Percentiles rank a stretch among this genome's conserved stretches.
Evolutionary conservation across 2,113 vertebrate species (phyloP).

Genomic region (Propithecus coquereli): DNA sequence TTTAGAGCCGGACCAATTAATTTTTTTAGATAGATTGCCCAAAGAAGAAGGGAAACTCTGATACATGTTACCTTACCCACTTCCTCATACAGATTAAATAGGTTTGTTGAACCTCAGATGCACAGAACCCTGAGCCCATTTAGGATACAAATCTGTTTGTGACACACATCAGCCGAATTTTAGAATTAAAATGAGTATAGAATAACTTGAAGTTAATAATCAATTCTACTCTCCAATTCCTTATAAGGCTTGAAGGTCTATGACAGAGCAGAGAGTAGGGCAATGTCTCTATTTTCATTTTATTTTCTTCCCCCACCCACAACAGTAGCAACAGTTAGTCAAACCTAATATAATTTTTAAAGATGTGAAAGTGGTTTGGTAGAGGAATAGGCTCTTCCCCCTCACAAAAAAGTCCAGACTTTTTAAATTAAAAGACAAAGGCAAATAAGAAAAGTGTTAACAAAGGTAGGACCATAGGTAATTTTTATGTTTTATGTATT

Average conservation of each 20-base stretch:
- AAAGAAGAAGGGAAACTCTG: background rate
- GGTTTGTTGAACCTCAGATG: background rate
- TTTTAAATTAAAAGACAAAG: slow-evolving; percentile 12
- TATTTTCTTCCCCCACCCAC: background rate
- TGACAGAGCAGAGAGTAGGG: background rate
- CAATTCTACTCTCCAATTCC: background rate
- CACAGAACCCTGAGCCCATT: background rate
- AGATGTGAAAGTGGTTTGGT: background rate
- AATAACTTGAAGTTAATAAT: background rate
- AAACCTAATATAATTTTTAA: slow-evolving; percentile 1
- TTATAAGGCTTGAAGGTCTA: background rate
- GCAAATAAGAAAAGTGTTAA: background rate
- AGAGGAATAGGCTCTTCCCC: background rate
- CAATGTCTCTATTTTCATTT: background rate
- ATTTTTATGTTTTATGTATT: background rate
- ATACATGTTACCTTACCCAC: background rate
- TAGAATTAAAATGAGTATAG: slow-evolving; percentile 16
- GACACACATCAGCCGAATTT: background rate
- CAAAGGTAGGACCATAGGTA: background rate
- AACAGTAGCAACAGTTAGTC: background rate
- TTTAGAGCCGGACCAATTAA: slow-evolving; percentile 50
- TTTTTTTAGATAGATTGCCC: slow-evolving; percentile 14
- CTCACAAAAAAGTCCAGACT: background rate
- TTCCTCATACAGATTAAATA: background rate
- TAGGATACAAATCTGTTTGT: background rate